These are phyloP conservation scores for Hydrotaea cyrtoneurina DNA, from an alignment of 2,888 invertebrate genomes.

Conservation along the genomic window DNA sequence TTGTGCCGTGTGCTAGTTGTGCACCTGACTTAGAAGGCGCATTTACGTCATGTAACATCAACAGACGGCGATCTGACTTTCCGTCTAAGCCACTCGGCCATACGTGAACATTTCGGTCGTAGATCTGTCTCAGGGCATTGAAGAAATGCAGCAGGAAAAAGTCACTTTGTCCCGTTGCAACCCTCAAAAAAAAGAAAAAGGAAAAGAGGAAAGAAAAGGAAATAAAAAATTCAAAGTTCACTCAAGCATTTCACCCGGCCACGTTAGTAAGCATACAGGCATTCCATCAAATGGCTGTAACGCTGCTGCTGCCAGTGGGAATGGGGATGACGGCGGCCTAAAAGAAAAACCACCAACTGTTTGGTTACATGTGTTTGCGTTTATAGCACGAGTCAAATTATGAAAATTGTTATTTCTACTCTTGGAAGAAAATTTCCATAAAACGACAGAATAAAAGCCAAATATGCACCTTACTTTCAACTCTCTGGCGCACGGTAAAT, in stretches of 20 bases:
- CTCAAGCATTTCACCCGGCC: conserved; percentile 61
- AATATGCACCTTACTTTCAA: background rate
- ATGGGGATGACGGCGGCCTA: background rate
- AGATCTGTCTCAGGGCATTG: background rate
- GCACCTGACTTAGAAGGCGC: conserved; percentile 22
- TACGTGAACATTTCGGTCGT: background rate
- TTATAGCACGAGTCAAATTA: conserved; percentile 65
- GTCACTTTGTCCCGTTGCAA: conserved; percentile 42
- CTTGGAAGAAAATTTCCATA: conserved; percentile 36
- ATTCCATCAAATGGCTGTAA: conserved; percentile 16
- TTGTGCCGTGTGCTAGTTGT: background rate
- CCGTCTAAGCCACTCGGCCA: background rate
- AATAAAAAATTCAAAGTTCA: conserved; percentile 35
- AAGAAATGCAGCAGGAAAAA: background rate
- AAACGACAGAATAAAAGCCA: background rate
- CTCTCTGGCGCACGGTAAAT: too few species aligned
- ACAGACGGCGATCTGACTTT: background rate
- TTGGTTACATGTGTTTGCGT: conserved; percentile 41
- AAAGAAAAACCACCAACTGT: conserved; percentile 34
- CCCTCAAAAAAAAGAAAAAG: conserved; percentile 53
- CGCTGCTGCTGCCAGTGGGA: background rate
- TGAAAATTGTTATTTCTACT: conserved; percentile 36
- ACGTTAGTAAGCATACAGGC: conserved; percentile 2
- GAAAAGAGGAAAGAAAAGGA: too few species aligned
- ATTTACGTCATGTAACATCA: conserved; percentile 4